These are phyloP conservation scores for Xestoiulus laeticollis DNA, from an alignment of 2,888 invertebrate genomes.

Conservation along the genomic window DNA sequence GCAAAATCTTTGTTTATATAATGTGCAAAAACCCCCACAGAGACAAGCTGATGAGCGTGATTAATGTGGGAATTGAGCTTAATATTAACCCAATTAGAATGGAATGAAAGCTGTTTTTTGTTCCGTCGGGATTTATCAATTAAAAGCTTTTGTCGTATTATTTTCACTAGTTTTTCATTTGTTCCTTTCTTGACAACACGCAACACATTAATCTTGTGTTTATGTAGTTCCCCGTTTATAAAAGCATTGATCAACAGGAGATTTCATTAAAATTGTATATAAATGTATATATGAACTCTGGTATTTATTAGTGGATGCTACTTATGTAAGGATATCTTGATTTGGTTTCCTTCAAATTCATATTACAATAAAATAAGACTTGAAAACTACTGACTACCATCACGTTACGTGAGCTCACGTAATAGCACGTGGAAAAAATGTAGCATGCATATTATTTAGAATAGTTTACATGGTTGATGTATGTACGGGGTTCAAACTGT, in stretches of 20 bases:
- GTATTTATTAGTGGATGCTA: too few species aligned
- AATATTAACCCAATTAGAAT: slow-evolving; percentile 24
- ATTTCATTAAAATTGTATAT: not conserved
- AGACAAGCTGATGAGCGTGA: slow-evolving; percentile 8
- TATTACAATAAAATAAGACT: too few species aligned
- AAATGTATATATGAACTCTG: too few species aligned
- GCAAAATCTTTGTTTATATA: slow-evolving; percentile 4
- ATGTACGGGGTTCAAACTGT: too few species aligned
- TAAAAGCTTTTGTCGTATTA: slow-evolving; percentile 34
- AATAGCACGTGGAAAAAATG: too few species aligned
- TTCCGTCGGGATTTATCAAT: not conserved
- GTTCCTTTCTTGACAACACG: not conserved
- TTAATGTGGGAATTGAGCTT: slow-evolving; percentile 29
- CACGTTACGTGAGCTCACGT: too few species aligned
- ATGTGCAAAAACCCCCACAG: not conserved
- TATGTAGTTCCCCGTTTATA: not conserved
- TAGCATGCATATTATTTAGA: too few species aligned
- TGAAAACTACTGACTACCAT: too few species aligned
- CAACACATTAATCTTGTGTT: not conserved
- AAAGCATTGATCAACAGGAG: slow-evolving; percentile 6
- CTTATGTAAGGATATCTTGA: too few species aligned
- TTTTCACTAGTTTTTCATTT: not conserved
- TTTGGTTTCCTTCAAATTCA: too few species aligned
- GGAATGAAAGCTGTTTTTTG: slow-evolving; percentile 6
- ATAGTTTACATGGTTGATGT: too few species aligned